These are phyloP conservation scores for Halcyon senegalensis DNA, from an alignment of 2,113 vertebrate species.

Conservation along the genomic window DNA sequence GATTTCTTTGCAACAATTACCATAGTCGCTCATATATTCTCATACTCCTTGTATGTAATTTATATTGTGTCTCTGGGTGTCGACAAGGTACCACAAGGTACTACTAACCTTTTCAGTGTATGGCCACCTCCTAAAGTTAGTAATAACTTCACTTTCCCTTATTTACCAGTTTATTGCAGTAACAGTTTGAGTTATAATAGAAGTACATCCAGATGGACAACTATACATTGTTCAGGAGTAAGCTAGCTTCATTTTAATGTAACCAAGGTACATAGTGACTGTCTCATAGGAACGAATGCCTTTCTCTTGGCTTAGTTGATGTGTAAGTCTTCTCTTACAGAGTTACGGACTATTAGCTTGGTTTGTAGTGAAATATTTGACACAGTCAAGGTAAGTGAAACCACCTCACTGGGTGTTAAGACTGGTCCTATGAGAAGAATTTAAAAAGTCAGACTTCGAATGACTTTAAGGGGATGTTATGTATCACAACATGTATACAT, in stretches of 20 bases:
- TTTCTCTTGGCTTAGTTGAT: background rate
- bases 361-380: background rate
- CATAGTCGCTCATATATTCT: background rate
- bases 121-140: background rate
- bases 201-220: background rate
- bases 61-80: background rate
- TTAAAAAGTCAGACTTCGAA: background rate
- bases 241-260: background rate
- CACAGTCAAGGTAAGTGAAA: background rate
- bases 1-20: background rate
- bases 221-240: background rate
- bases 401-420: background rate
- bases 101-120: background rate
- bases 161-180: background rate
- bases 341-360: background rate
- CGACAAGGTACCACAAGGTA: background rate
- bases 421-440: background rate
- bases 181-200: background rate
- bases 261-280: too few species aligned
- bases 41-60: rapidly evolving
- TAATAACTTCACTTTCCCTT: background rate
- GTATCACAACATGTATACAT: too few species aligned
- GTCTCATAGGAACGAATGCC: background rate
- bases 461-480: rapidly evolving
- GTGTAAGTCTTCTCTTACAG: background rate